These are phyloP conservation scores for Chorisops tibialis DNA, from an alignment of 2,888 invertebrate genomes.

Conservation along the genomic window DNA sequence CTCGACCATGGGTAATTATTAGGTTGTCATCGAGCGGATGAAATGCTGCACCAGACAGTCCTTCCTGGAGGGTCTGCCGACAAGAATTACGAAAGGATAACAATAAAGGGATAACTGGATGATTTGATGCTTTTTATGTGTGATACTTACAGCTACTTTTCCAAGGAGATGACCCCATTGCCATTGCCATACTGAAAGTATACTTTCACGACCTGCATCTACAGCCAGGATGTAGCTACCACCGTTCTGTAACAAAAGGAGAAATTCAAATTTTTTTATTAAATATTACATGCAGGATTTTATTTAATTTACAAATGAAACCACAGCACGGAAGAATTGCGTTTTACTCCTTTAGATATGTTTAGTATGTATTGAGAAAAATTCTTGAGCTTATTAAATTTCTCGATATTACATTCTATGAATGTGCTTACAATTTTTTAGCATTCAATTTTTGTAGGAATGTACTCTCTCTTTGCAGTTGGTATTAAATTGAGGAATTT, in stretches of 20 bases:
- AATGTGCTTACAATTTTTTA: too few relatives aligned
- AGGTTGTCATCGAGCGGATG: constrained; percentile 89
- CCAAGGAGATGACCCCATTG: constrained; percentile 90
- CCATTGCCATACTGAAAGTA: constrained; percentile 93
- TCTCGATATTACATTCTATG: too few relatives aligned
- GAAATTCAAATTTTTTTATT: too few relatives aligned
- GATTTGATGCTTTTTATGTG: neutral
- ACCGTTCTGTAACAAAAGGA: constrained; percentile 62
- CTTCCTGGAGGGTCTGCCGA: constrained; percentile 82
- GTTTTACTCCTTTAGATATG: too few relatives aligned
- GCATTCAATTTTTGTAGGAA: too few relatives aligned
- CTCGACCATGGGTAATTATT: constrained; percentile 86
- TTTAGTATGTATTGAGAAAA: too few relatives aligned
- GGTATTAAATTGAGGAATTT: too few relatives aligned
- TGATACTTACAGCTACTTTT: constrained; percentile 80
- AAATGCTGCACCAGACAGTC: constrained; percentile 82
- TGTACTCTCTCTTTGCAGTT: too few relatives aligned
- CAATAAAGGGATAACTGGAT: neutral
- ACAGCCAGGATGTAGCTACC: constrained; percentile 87
- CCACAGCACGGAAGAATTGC: too few relatives aligned
- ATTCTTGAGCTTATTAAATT: too few relatives aligned
- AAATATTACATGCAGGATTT: too few relatives aligned
- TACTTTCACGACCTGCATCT: constrained; percentile 84
- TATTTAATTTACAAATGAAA: too few relatives aligned
- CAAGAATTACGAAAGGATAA: neutral